These are phyloP conservation scores for Panonychus citri DNA, from an alignment of 1,140 invertebrate species.

Conservation along the genomic window DNA sequence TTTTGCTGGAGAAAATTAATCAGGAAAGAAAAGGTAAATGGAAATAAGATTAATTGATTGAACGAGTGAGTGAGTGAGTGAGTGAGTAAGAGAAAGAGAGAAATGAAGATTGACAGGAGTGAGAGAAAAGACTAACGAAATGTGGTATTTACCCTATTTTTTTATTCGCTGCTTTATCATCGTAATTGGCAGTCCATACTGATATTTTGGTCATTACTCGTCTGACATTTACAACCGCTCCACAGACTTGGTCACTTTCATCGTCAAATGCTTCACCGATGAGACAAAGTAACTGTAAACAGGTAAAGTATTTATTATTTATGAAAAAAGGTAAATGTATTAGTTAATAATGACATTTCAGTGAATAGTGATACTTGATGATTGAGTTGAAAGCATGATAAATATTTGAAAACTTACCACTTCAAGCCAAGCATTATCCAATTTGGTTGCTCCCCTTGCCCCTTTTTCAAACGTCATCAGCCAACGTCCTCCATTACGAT, in stretches of 20 bases:
- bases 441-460: neutral
- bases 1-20: no score
- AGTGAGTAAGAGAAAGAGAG: neutral
- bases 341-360: no score
- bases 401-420: neutral
- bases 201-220: conserved; percentile 3
- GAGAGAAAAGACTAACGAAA: no score
- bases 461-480: conserved; percentile 4
- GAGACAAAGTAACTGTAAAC: neutral
- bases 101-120: no score
- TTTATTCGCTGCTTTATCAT: neutral
- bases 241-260: conserved; percentile 9
- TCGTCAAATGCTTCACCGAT: conserved; percentile 10
- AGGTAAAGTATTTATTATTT: neutral
- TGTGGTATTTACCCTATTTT: no score
- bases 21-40: no score
- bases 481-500: conserved; percentile 8
- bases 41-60: neutral
- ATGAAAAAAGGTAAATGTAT: neutral
- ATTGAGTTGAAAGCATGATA: no score
- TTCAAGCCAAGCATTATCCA: conserved; percentile 9
- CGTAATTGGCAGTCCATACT: conserved; percentile 6
- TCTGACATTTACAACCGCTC: conserved; percentile 6
- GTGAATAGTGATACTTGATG: no score
- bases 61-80: no score